Evolutionary conservation across 2,888 invertebrate species (phyloP), one percentile per base, ranked within the genome.

Genomic region (Venustoraphidia nigricollis): DNA sequence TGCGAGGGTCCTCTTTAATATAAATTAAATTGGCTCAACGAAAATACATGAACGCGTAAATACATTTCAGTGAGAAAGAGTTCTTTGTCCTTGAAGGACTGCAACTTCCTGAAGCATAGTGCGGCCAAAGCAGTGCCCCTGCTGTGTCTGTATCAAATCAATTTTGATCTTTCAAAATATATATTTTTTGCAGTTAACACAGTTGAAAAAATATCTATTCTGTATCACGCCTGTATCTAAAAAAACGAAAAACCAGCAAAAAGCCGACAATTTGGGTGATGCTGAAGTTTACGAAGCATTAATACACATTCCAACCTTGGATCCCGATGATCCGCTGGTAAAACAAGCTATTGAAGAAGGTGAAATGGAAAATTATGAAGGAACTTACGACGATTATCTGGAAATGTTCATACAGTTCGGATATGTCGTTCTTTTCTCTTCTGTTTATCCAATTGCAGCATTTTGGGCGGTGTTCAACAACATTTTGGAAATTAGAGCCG

Each of bases 341-440:
- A 63, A 66, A 49, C 69, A 71, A 53, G 75, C 75, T 3, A 64
- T 66, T 41, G 57, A 60, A n/a, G 81, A 82, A 63, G 71, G 73
- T 11, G 69, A 72, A n/a, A 72, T 82, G 68, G 83, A 83, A 57
- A 70, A 72, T 41, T 84, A 83, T 65, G 77, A 79, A 71, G 82
- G 81, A 50, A 83, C 83, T 0, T 79, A 81, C 60, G 83, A 84
- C 61, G 86, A 86, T 60, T 85, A 84, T 61, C 65, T 85, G 55
- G 85, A 85, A 65, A 72, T 86, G 64, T 85, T 81, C 63, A 77
- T 84, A 45, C 86, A 86, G 65, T 85, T 84, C 59, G 85, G 86
- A 43, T 85, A 83, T 64, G 83, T 84, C 4, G 81, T 82, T 53
- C 67, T 86, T 13, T 86, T 86, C 64, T 82, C 84, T 3, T 79